Evolutionary conservation across 2,797 vertebrate genomes (phyloP).

Genomic region (Craterocephalus amniculus): DNA sequence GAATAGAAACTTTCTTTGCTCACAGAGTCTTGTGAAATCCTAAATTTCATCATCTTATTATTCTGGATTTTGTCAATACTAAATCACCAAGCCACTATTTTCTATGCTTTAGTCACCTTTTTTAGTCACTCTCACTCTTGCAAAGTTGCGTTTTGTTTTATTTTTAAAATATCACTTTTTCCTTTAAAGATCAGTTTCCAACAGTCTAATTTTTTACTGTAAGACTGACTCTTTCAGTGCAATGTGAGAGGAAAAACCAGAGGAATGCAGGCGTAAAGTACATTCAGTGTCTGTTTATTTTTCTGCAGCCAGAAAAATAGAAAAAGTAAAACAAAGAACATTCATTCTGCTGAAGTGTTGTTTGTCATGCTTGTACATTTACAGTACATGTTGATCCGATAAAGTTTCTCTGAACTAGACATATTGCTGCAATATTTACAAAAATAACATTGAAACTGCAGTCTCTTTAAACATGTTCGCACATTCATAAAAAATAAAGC

Average conservation of each 20-base stretch:
- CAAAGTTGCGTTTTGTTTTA: neutral
- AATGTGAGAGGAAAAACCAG: neutral
- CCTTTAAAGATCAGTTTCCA: neutral
- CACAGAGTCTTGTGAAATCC: neutral
- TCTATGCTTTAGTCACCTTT: too few species aligned
- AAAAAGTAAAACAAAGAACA: slow-evolving; percentile 76
- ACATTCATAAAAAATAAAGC: slow-evolving; percentile 81
- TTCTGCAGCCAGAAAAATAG: slow-evolving; percentile 79
- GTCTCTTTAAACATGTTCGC: slow-evolving; percentile 64
- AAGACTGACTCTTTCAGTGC: neutral
- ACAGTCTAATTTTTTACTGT: neutral
- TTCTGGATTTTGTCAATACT: too few species aligned
- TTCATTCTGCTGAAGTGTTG: slow-evolving; percentile 81
- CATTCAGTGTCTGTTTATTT: slow-evolving; percentile 83
- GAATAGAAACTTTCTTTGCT: neutral
- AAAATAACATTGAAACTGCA: slow-evolving; percentile 77
- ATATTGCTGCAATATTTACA: slow-evolving; percentile 78
- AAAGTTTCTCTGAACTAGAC: slow-evolving; percentile 66
- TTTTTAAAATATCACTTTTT: neutral
- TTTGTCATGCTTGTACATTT: slow-evolving; percentile 79
- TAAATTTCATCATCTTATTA: neutral
- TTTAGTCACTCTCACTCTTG: too few species aligned
- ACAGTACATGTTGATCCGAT: slow-evolving; percentile 78
- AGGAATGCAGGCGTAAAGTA: slow-evolving; percentile 44
- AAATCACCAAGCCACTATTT: neutral